Evolutionary conservation across 2,113 vertebrate species (phyloP).

Genomic region (Oriolus oriolus): DNA sequence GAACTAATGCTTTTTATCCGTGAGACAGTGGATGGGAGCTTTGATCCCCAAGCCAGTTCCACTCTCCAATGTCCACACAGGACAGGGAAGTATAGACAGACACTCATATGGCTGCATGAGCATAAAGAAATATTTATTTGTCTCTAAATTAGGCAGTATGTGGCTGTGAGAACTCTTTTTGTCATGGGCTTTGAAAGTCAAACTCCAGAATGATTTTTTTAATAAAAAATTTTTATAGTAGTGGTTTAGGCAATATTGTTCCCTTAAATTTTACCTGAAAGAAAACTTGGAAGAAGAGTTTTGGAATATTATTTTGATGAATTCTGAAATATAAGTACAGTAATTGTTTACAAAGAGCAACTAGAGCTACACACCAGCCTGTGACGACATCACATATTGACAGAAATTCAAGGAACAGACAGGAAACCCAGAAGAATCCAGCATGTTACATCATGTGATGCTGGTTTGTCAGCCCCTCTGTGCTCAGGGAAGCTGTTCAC

Average conservation of each 20-base stretch:
- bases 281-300: background rate
- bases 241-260: background rate
- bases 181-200: background rate
- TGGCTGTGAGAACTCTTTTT: background rate
- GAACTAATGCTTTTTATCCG: background rate
- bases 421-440: background rate
- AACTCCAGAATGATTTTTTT: background rate
- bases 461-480: background rate
- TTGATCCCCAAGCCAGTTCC: background rate
- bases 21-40: background rate
- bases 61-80: background rate
- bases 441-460: background rate
- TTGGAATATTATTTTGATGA: background rate
- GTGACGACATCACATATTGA: accelerated
- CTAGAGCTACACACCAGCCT: background rate
- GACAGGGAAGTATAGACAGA: background rate
- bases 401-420: background rate
- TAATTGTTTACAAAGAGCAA: background rate
- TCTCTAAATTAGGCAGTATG: background rate
- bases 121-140: background rate
- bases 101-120: background rate
- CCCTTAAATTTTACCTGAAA: background rate
- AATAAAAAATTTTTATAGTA: background rate
- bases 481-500: background rate
- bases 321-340: background rate